Percentiles rank a stretch among this genome's conserved stretches.
Evolutionary conservation across 2,113 vertebrate species (phyloP).

Genomic region (Nesoenas mayeri): DNA sequence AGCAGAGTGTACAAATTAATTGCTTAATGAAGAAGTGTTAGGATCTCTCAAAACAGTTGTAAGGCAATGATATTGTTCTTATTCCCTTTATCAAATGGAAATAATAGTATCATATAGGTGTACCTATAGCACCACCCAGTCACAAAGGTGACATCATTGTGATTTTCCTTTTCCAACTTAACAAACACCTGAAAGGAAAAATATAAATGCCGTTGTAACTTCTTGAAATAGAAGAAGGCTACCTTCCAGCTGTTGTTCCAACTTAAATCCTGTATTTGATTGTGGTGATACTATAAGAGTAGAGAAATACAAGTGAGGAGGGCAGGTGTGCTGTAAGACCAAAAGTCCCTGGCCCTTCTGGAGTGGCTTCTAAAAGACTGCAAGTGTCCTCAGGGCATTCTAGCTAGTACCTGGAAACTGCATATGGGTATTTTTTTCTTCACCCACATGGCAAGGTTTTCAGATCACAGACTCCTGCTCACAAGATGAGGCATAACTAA

Average conservation of each 20-base stretch:
- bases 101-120: background rate
- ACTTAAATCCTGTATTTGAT: background rate
- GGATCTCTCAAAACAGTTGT: background rate
- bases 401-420: background rate
- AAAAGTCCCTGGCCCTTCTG: background rate
- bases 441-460: background rate
- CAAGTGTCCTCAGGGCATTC: background rate
- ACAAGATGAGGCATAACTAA: background rate
- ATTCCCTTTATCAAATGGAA: background rate
- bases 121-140: background rate
- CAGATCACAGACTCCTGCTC: background rate
- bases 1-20: background rate
- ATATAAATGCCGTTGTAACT: accelerated
- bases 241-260: background rate
- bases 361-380: background rate
- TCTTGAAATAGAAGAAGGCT: background rate
- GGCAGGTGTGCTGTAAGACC: background rate
- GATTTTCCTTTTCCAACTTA: background rate
- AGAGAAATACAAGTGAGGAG: background rate
- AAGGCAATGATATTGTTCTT: background rate
- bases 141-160: background rate
- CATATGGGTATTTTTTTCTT: background rate
- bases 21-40: background rate
- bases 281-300: background rate
- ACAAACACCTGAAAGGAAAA: background rate